Percentiles rank a stretch among this genome's conserved stretches.
These are phyloP conservation scores for Macroramphosus scolopax DNA, from an alignment of 2,797 vertebrate genomes.

Conservation along the genomic window DNA sequence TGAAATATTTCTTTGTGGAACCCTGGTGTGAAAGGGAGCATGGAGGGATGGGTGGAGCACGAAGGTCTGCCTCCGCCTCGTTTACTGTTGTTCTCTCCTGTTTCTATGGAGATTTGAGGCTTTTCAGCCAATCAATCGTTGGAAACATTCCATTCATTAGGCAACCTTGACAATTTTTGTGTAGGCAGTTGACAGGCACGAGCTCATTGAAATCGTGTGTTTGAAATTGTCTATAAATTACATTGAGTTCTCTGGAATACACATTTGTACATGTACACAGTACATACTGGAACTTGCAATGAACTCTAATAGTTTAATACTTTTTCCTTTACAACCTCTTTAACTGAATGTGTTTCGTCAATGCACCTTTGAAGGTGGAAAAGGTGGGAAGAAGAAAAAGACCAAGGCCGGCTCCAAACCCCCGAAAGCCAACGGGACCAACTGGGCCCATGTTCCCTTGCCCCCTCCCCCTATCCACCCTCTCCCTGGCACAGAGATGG, in stretches of 20 bases:
- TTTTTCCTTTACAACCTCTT: constrained; percentile 39
- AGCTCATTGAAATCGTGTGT: constrained; percentile 57
- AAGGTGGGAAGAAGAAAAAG: constrained; percentile 99
- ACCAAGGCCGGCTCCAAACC: constrained; percentile 88
- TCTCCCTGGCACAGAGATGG: constrained; percentile 94
- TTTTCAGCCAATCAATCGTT: constrained; percentile 74
- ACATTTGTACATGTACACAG: too few relatives aligned
- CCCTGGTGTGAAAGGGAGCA: constrained; percentile 64
- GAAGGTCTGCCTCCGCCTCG: constrained; percentile 57
- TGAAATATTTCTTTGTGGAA: constrained; percentile 73
- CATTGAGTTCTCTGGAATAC: too few relatives aligned
- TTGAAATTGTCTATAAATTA: constrained; percentile 44
- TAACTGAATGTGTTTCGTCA: constrained; percentile 16
- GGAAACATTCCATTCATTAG: constrained; percentile 67
- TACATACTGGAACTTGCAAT: too few relatives aligned
- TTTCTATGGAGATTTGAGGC: constrained; percentile 78
- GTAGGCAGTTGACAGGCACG: constrained; percentile 46
- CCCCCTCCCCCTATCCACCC: constrained; percentile 95
- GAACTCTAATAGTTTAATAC: constrained; percentile 28
- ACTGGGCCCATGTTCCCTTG: constrained; percentile 93
- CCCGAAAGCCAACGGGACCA: constrained; percentile 91
- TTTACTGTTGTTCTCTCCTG: constrained; percentile 61
- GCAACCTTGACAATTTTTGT: constrained; percentile 71
- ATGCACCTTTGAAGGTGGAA: constrained; percentile 85
- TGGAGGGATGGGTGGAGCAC: constrained; percentile 67